These are phyloP conservation scores for Hemibates koningsi DNA, from an alignment of 2,113 vertebrate species.

Conservation along the genomic window DNA sequence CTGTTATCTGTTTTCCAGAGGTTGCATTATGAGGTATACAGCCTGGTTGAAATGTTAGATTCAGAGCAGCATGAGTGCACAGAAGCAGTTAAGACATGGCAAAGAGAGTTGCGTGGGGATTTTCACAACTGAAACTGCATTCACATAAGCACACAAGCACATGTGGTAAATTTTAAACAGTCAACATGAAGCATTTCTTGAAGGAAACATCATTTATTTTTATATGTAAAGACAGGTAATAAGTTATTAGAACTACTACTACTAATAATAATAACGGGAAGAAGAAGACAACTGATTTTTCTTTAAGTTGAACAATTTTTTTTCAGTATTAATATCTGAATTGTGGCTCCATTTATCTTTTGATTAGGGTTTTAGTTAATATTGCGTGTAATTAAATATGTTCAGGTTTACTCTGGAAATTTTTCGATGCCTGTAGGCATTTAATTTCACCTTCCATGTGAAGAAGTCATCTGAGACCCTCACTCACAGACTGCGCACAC, in stretches of 20 bases:
- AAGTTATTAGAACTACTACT: background rate
- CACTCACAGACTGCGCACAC: background rate
- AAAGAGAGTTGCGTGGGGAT: background rate
- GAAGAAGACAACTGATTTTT: background rate
- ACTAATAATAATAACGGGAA: accelerated
- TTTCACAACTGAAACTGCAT: background rate
- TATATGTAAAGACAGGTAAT: accelerated
- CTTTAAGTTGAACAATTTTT: accelerated
- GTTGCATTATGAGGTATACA: background rate
- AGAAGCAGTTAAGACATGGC: background rate
- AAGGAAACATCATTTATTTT: background rate
- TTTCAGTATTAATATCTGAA: background rate
- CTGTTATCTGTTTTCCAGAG: background rate
- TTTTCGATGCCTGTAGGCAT: accelerated
- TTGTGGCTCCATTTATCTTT: background rate
- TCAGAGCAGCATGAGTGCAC: background rate
- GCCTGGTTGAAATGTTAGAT: background rate
- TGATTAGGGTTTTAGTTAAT: background rate
- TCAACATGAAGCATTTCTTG: background rate
- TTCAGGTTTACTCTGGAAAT: background rate
- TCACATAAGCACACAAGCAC: background rate
- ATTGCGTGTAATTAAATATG: background rate
- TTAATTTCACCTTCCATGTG: background rate
- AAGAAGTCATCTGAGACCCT: background rate
- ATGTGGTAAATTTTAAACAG: background rate